A percentile compares a stretch with the other conserved stretches of the same genome.
Evolutionary conservation across 2,797 vertebrate species (phyloP).

Genomic region (Nasua narica): DNA sequence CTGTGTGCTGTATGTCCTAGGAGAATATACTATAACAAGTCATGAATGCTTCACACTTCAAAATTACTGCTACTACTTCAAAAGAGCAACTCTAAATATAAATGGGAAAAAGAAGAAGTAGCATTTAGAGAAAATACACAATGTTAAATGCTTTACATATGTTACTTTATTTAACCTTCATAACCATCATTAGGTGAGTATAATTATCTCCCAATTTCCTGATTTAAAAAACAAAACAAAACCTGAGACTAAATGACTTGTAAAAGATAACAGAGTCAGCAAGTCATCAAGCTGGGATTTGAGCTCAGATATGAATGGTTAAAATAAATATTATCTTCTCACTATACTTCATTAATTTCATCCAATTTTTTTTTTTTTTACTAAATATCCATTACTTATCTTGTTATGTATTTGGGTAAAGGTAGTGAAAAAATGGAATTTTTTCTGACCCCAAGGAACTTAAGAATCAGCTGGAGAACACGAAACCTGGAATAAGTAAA

Average conservation of each 20-base stretch:
- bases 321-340: not conserved
- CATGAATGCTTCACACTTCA: not conserved
- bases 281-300: not conserved
- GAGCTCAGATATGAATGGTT: not conserved
- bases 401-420: not conserved
- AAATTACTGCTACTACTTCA: not conserved
- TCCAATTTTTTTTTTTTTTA: not conserved
- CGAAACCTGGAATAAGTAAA: not conserved
- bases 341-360: not conserved
- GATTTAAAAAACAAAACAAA: not conserved
- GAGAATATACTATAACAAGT: not conserved
- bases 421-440: not conserved
- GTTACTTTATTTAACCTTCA: constrained; percentile 24
- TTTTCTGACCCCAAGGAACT: not conserved
- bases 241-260: not conserved
- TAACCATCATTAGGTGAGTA: not conserved
- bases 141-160: constrained; percentile 44
- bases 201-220: constrained; percentile 42
- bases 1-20: not conserved
- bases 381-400: not conserved
- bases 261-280: not conserved
- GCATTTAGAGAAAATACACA: constrained; percentile 18
- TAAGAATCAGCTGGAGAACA: not conserved
- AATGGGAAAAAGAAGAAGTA: constrained; percentile 47
- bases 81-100: not conserved